Conservation (phyloP, 2,113 vertebrate species). For the Cisticola juncidis region DNA sequence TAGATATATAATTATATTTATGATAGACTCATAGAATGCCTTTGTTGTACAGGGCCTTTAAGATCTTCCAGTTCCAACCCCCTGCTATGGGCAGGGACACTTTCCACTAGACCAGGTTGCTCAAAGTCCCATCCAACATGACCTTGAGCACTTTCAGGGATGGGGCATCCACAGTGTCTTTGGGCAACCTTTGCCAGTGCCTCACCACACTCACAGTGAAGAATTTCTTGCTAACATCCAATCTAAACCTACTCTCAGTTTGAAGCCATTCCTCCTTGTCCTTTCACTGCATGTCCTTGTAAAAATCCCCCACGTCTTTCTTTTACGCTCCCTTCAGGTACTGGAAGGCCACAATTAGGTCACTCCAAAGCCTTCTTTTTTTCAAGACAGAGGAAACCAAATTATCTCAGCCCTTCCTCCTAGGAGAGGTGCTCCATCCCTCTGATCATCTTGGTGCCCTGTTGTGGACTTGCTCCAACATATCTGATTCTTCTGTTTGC, state of each 20-base stretch:
- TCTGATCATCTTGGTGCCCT: background rate
- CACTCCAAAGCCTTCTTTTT: background rate
- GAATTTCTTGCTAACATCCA: background rate
- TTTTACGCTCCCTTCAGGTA: background rate
- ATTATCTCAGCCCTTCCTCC: background rate
- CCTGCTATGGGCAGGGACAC: background rate
- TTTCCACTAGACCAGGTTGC: background rate
- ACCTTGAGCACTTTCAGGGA: background rate
- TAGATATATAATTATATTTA: background rate
- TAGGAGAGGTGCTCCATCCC: background rate
- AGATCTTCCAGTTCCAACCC: background rate
- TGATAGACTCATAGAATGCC: background rate
- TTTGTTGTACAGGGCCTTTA: background rate
- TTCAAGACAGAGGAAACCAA: background rate
- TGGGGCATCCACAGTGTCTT: accelerated
- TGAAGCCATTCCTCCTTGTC: background rate
- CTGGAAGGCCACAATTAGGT: background rate
- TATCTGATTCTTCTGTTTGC: background rate
- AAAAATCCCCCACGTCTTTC: background rate
- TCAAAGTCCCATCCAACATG: background rate
- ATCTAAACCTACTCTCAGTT: background rate
- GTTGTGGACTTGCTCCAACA: too few relatives aligned
- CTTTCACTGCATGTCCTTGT: background rate
- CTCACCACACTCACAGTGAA: background rate
- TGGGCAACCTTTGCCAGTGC: background rate